These are phyloP conservation scores for Hemitrygon akajei DNA, from an alignment of 2,797 vertebrate genomes.

Conservation along the genomic window DNA sequence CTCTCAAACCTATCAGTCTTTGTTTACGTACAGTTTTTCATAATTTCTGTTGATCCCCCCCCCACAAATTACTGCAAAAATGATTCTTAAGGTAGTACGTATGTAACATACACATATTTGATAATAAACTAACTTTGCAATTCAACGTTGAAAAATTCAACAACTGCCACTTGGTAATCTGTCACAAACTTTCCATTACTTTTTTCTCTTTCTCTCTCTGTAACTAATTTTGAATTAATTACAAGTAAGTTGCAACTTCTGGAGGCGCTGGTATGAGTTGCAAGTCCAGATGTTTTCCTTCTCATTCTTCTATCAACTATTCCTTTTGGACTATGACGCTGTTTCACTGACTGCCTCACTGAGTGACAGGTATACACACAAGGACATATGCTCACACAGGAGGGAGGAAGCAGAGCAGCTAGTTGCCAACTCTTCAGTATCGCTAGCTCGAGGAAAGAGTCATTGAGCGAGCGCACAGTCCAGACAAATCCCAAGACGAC, in stretches of 20 bases:
- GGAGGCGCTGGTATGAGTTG: background rate
- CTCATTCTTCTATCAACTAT: background rate
- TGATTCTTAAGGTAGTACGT: no score
- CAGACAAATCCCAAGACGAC: background rate
- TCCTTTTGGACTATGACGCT: background rate
- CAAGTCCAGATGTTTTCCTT: background rate
- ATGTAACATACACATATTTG: no score
- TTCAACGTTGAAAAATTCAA: no score
- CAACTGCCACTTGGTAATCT: background rate
- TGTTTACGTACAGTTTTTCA: no score
- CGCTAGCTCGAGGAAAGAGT: slow-evolving; percentile 6
- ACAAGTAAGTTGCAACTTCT: background rate
- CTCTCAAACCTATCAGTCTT: no score
- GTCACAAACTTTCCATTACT: background rate
- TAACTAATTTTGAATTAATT: background rate
- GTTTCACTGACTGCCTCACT: slow-evolving; percentile 6
- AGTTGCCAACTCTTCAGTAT: slow-evolving; percentile 20
- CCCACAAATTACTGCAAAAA: no score
- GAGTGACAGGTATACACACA: background rate
- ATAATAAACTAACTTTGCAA: no score
- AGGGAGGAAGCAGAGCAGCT: slow-evolving; percentile 10
- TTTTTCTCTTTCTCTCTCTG: background rate
- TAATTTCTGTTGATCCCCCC: no score
- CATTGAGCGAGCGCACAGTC: no score
- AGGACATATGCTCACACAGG: slow-evolving; percentile 11